Conservation (phyloP, 2,113 vertebrate species). For the Carettochelys insculpta region DNA sequence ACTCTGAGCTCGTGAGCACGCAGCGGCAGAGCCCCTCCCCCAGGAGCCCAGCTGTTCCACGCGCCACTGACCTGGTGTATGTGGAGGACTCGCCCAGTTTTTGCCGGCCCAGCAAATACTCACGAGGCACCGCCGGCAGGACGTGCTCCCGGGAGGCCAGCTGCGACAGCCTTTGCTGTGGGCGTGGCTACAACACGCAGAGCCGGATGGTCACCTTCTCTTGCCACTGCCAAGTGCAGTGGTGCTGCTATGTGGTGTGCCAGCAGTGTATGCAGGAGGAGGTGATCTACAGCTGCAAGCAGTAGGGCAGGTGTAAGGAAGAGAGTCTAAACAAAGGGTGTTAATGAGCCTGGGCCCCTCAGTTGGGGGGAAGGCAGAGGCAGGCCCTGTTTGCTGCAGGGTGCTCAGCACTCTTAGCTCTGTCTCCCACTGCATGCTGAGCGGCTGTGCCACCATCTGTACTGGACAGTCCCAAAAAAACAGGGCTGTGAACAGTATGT, state of each 20-base stretch:
- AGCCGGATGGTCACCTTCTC: constrained; percentile 91
- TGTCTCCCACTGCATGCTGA: neutral
- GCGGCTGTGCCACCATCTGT: neutral
- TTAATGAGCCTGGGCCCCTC: neutral
- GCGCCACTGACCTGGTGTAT: constrained; percentile 89
- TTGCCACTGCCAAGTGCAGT: constrained; percentile 97
- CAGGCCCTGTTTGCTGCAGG: neutral
- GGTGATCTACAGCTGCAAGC: constrained; percentile 95
- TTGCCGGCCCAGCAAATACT: constrained; percentile 93
- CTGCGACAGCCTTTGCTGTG: constrained; percentile 95
- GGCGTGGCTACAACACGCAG: constrained; percentile 96
- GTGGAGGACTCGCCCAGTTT: constrained; percentile 97
- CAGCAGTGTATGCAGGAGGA: constrained; percentile 94
- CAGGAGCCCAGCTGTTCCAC: constrained; percentile 67
- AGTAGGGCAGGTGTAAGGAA: constrained; percentile 63
- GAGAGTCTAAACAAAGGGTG: neutral
- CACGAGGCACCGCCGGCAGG: constrained; percentile 88
- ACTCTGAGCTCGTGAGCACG: constrained; percentile 83
- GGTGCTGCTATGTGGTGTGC: constrained; percentile 99
- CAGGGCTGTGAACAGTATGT: neutral
- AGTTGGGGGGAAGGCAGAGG: neutral
- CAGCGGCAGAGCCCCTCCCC: constrained; percentile 66
- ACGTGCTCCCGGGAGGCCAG: constrained; percentile 91
- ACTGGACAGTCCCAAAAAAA: neutral
- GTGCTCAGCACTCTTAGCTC: neutral